Evolutionary conservation across 1,140 invertebrate species (phyloP).

Genomic region (Magallana ariakensis): DNA sequence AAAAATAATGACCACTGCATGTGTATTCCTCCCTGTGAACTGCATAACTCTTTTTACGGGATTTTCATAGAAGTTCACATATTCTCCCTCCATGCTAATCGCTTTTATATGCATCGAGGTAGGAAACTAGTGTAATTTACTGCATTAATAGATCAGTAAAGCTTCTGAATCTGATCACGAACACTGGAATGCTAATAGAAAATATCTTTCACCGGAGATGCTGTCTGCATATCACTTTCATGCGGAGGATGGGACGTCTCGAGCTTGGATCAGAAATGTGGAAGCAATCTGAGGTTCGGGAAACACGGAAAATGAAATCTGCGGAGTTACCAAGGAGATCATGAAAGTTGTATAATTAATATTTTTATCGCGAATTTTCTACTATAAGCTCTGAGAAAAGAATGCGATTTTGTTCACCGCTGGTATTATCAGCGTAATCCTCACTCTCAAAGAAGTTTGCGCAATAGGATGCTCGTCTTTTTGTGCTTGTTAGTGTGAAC

Average conservation of each 20-base stretch:
- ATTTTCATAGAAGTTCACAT: background rate
- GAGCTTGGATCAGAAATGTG: background rate
- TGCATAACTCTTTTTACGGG: background rate
- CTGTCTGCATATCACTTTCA: background rate
- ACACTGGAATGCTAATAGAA: constrained; percentile 8
- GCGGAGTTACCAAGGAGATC: constrained; percentile 23
- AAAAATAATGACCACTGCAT: constrained; percentile 22
- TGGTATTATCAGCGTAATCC: background rate
- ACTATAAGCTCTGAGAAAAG: background rate
- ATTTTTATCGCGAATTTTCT: constrained; percentile 25
- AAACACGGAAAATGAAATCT: background rate
- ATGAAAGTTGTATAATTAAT: constrained; percentile 32
- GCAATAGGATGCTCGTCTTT: constrained; percentile 10
- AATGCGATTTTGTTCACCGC: background rate
- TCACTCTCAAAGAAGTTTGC: constrained; percentile 21
- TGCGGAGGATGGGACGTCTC: background rate
- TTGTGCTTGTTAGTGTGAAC: constrained; percentile 25
- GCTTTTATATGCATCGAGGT: background rate
- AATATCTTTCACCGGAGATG: constrained; percentile 10
- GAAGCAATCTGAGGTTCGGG: background rate
- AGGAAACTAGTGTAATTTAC: constrained; percentile 10
- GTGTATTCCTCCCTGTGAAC: background rate
- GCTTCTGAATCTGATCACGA: constrained; percentile 3
- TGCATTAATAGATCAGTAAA: constrained; percentile 11
- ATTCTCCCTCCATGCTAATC: background rate